phyloP scores from a whole-genome alignment of 2,888 invertebrate genomes.

The Tanypteryx hageni region DNA sequence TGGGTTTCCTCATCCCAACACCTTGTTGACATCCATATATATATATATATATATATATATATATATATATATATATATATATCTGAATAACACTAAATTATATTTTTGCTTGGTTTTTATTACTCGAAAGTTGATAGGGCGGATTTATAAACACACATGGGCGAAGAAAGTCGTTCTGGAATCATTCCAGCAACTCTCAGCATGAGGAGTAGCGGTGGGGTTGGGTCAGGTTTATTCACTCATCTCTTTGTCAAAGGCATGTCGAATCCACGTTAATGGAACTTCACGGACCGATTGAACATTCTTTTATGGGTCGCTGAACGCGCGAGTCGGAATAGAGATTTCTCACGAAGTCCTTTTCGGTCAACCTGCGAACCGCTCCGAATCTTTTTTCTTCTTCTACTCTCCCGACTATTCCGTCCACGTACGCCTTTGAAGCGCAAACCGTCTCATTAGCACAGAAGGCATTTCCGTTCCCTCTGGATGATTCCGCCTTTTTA shows the following conservation, averaged over 20 bases:
- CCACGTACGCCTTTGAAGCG: slow-evolving; percentile 18
- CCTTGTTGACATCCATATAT: too few species aligned
- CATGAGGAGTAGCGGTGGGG: not conserved
- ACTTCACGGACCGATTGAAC: not conserved
- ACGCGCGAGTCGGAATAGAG: not conserved
- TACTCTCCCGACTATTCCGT: not conserved
- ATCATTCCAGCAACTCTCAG: not conserved
- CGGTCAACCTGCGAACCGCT: not conserved
- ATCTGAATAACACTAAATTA: too few species aligned
- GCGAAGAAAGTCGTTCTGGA: slow-evolving; percentile 23
- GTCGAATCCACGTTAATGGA: slow-evolving; percentile 21
- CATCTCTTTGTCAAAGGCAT: not conserved
- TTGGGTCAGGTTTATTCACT: not conserved
- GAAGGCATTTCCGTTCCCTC: not conserved
- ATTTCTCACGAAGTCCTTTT: not conserved
- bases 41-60: too few species aligned
- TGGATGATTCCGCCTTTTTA: not conserved
- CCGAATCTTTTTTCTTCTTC: not conserved
- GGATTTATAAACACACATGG: too few species aligned
- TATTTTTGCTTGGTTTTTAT: too few species aligned
- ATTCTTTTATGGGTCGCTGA: not conserved
- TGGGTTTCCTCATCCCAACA: too few species aligned
- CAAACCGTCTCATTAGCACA: slow-evolving; percentile 23
- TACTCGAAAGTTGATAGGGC: too few species aligned
- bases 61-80: too few species aligned